A percentile compares a stretch with the other conserved stretches of the same genome.
These are phyloP conservation scores for Dermatemys mawii DNA, from an alignment of 2,113 vertebrate genomes.

Conservation along the genomic window DNA sequence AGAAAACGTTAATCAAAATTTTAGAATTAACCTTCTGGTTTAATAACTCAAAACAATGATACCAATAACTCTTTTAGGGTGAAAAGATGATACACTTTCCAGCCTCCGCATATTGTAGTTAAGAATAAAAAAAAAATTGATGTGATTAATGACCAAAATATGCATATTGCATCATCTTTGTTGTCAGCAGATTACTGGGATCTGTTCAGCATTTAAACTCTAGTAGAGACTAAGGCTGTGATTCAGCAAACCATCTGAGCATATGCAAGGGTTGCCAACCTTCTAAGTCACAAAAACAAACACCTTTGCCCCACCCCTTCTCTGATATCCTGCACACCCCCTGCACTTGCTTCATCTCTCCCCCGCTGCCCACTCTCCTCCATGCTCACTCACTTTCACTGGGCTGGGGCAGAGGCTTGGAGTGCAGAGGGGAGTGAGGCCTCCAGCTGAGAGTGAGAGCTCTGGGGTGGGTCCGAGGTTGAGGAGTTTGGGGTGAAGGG, in stretches of 20 bases:
- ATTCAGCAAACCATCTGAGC: conserved; percentile 4
- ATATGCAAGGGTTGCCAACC: too few relatives aligned
- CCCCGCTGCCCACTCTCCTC: too few relatives aligned
- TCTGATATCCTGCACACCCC: too few relatives aligned
- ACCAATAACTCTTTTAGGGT: background rate
- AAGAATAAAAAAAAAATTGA: conserved; percentile 13
- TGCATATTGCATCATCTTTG: conserved; percentile 32
- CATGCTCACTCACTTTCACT: too few relatives aligned
- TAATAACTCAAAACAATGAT: background rate
- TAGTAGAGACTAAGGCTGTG: background rate
- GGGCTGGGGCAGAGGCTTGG: too few relatives aligned
- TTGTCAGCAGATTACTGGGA: conserved; percentile 37
- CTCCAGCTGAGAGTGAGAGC: too few relatives aligned
- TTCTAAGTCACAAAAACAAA: too few relatives aligned
- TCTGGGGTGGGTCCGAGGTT: too few relatives aligned
- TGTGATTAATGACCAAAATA: conserved; percentile 19
- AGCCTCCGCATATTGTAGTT: background rate
- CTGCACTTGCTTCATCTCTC: too few relatives aligned
- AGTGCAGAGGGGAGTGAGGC: too few relatives aligned
- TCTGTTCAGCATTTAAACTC: background rate
- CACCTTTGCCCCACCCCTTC: too few relatives aligned
- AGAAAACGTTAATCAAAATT: background rate
- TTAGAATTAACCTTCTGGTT: background rate
- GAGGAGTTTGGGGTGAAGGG: too few relatives aligned
- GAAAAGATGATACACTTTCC: conserved; percentile 45